phyloP scores from a whole-genome alignment of 2,888 invertebrate species.

The Clitarchus hookeri region DNA sequence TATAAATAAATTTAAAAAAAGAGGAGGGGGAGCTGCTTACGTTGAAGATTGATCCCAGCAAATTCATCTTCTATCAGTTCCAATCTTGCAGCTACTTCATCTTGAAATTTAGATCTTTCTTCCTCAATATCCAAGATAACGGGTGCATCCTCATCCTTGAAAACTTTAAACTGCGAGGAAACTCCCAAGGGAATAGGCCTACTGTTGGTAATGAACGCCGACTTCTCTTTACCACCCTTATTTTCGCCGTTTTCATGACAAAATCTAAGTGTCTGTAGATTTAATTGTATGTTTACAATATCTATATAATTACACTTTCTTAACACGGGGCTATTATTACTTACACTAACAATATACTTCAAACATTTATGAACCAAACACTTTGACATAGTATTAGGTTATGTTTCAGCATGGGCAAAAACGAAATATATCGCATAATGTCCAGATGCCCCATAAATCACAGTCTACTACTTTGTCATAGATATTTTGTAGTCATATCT shows the following conservation, averaged over 20 bases:
- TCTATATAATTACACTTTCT: background rate
- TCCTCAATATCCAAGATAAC: conserved; percentile 76
- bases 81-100: conserved; percentile 49
- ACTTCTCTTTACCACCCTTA: background rate
- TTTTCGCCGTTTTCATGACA: background rate
- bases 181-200: conserved; percentile 45
- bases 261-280: background rate
- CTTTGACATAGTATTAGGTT: background rate
- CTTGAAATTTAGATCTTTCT: conserved; percentile 56
- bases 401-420: too few relatives aligned
- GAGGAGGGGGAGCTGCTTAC: conserved; percentile 6
- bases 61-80: conserved; percentile 37
- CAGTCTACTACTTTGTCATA: too few relatives aligned
- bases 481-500: too few relatives aligned
- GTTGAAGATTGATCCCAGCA: conserved; percentile 34
- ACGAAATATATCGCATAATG: too few relatives aligned
- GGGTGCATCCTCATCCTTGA: conserved; percentile 70
- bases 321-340: background rate
- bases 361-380: background rate
- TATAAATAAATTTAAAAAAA: too few relatives aligned
- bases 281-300: background rate
- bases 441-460: too few relatives aligned
- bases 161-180: conserved; percentile 68
- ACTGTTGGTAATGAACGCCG: background rate
- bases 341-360: background rate